Base-by-base conservation (phyloP, 2,113 vertebrate genomes). In the Prinia subflava region DNA sequence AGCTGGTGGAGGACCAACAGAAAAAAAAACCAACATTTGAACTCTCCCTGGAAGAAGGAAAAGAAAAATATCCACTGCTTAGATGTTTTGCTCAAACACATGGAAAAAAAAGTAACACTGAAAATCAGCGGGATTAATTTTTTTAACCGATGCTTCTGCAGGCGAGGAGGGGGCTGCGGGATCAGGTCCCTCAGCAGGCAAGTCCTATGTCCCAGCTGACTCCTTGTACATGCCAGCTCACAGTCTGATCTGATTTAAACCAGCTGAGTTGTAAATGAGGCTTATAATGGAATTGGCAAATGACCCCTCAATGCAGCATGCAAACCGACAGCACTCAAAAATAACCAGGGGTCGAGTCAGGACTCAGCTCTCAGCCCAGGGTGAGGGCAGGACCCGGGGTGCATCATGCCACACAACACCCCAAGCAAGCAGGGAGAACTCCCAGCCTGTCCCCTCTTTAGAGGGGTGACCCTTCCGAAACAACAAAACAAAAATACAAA, bases 251-350 rank as follows among this genome's bases (percentile, higher is more conserved):
- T 73, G 33, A 94, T 94, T 96, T 93, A 83, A 94, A 96, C 63
- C 94, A 95, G 94, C 79, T 86, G 92, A 96, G 92, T 52, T 94
- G 90, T 83, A 92, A 96, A 95, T 94, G 93, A 94, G 90, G 90
- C 88, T 96, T 93, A 89, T 89, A 95, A 95, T 92, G 94, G 92
- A 86, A 93, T 24, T 96, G 90, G 94, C 96, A 94, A 95, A 65
- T 67, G 95, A 94, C 78, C 85, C 85, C 59, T 83, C 87, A 23
- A 9, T 15, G 20, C 21, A 76, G 59, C 52, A 24, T 1, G 4
- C 83, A 82, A 69, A 80, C 49, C 2, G 0, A 63, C 64, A n/a
- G 88, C 62, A 1, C 31, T 85, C 81, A 74, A 83, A 94, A 96
- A 94, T 55, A 89, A 87, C 65, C 13, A 4, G 65, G 71, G 77